These are phyloP conservation scores for Chloroceryle aenea DNA, from an alignment of 2,113 vertebrate species.

Conservation along the genomic window DNA sequence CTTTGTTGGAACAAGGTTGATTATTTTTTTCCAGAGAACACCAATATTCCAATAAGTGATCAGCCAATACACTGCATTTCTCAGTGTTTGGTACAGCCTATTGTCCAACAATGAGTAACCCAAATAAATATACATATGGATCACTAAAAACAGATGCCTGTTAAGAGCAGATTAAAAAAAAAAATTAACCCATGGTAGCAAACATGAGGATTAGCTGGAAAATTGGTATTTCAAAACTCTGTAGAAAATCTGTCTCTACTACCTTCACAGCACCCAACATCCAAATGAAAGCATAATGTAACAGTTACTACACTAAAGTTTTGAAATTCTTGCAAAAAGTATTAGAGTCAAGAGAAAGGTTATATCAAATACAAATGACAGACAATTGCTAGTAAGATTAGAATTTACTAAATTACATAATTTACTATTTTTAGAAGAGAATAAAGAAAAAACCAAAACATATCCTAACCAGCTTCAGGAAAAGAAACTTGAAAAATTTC, in stretches of 20 bases:
- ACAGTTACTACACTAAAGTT: not conserved
- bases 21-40: not conserved
- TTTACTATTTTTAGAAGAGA: not conserved
- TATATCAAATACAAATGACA: not conserved
- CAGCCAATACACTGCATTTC: not conserved
- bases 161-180: not conserved
- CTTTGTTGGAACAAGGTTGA: not conserved
- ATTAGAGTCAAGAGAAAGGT: not conserved
- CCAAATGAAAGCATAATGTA: not conserved
- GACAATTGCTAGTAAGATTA: not conserved
- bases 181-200: not conserved
- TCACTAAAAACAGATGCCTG: not conserved
- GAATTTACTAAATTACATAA: no score
- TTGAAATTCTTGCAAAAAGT: not conserved
- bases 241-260: not conserved
- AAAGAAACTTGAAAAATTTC: not conserved
- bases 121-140: not conserved
- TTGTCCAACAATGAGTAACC: not conserved
- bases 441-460: not conserved
- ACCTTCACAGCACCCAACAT: not conserved
- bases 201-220: not conserved
- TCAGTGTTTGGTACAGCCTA: not conserved
- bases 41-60: not conserved
- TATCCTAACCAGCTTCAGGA: not conserved
- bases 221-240: not conserved